A percentile compares a stretch with the other conserved stretches of the same genome.
Conservation (phyloP, 2,113 vertebrate species). For the Erpornis zantholeuca region DNA sequence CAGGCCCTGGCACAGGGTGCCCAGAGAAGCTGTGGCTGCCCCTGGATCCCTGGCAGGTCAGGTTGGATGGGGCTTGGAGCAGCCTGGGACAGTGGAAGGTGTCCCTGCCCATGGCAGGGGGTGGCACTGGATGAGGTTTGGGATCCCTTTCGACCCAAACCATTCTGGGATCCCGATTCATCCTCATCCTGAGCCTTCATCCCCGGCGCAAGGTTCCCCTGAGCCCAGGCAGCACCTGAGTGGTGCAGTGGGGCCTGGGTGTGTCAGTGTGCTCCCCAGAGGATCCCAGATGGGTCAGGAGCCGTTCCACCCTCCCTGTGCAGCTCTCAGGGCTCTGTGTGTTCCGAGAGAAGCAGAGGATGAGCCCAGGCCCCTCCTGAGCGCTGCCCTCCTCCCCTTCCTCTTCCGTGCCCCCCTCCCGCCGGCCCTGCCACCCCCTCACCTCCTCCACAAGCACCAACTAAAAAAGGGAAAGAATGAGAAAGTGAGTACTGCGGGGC, state of each 20-base stretch:
- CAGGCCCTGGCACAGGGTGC: background rate
- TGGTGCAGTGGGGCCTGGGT: background rate
- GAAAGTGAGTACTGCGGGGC: conserved; percentile 77
- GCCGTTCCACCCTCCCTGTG: background rate
- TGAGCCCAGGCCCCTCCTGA: background rate
- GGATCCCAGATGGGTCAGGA: accelerated
- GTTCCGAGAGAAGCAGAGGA: background rate
- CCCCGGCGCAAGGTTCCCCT: background rate
- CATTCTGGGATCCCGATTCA: background rate
- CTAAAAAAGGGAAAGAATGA: conserved; percentile 68
- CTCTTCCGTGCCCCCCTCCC: background rate
- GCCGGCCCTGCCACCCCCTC: conserved; percentile 9
- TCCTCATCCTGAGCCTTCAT: background rate
- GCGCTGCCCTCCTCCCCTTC: background rate
- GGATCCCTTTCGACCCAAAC: background rate
- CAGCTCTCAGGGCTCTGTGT: background rate
- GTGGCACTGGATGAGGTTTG: accelerated
- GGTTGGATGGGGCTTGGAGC: accelerated
- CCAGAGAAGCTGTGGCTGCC: background rate
- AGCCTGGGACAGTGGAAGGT: accelerated
- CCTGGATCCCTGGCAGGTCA: background rate
- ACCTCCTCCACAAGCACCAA: conserved; percentile 40
- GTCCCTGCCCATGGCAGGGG: background rate
- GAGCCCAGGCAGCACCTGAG: background rate
- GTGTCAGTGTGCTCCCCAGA: background rate